Percentiles rank a stretch among this genome's conserved stretches.
Evolutionary conservation across 1,140 invertebrate genomes (phyloP).

Genomic region (Tetramorium alpestre): DNA sequence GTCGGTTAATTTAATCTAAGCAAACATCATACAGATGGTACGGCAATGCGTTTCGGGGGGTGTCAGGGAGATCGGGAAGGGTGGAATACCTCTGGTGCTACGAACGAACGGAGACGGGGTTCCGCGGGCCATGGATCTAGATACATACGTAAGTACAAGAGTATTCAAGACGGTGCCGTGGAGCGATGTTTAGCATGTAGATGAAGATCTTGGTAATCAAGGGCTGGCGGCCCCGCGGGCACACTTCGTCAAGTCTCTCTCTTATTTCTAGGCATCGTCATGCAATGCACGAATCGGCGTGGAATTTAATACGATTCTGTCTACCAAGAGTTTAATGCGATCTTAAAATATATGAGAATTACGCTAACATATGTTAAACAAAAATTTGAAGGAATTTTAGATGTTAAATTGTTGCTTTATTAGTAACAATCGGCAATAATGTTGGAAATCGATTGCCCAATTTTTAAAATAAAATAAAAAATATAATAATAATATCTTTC

Average conservation of each 20-base stretch:
- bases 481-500: neutral
- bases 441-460: neutral
- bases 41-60: slow-evolving; percentile 74
- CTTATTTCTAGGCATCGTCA: slow-evolving; percentile 79
- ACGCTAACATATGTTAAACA: neutral
- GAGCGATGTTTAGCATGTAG: slow-evolving; percentile 85
- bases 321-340: slow-evolving; percentile 13
- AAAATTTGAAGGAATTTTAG: neutral
- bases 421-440: neutral
- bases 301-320: slow-evolving; percentile 37
- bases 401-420: neutral
- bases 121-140: slow-evolving; percentile 78
- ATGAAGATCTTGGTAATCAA: slow-evolving; percentile 86
- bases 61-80: slow-evolving; percentile 68
- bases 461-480: too few relatives aligned
- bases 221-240: slow-evolving; percentile 81
- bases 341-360: neutral
- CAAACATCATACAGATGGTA: slow-evolving; percentile 84
- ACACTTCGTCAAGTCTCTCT: slow-evolving; percentile 83
- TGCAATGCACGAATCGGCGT: slow-evolving; percentile 65
- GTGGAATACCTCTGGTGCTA: slow-evolving; percentile 81
- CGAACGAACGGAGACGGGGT: neutral
- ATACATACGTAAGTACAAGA: slow-evolving; percentile 85
- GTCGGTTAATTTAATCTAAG: slow-evolving; percentile 85
- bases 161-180: slow-evolving; percentile 82